A percentile compares a stretch with the other conserved stretches of the same genome.
Evolutionary conservation across 2,113 vertebrate genomes (phyloP).

Genomic region (western clawed frog (Xenopus tropicalis)): UCB_Xtro_10.0 CM004451.2:85957501-85958000

Average conservation of each 20-base stretch:
- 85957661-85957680: too few species aligned
- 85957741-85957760: constrained; percentile 17
- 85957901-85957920: constrained; percentile 15
- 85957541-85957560: too few species aligned
- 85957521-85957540: too few species aligned
- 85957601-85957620: too few species aligned
- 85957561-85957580: too few species aligned
- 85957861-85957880: neutral
- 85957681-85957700: too few species aligned
- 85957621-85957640: too few species aligned
- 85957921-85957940: constrained; percentile 18
- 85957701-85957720: constrained; percentile 20
- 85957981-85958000: neutral
- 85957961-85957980: neutral
- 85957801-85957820: constrained; percentile 24
- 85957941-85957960: neutral
- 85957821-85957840: constrained; percentile 22
- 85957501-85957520: too few species aligned
- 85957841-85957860: neutral
- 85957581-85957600: too few species aligned
- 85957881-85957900: constrained; percentile 16
- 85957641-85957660: too few species aligned
- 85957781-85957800: neutral
- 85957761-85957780: constrained; percentile 20
- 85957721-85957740: neutral